phyloP scores from a whole-genome alignment of 2,797 vertebrate species.

The Argentina silus region DNA sequence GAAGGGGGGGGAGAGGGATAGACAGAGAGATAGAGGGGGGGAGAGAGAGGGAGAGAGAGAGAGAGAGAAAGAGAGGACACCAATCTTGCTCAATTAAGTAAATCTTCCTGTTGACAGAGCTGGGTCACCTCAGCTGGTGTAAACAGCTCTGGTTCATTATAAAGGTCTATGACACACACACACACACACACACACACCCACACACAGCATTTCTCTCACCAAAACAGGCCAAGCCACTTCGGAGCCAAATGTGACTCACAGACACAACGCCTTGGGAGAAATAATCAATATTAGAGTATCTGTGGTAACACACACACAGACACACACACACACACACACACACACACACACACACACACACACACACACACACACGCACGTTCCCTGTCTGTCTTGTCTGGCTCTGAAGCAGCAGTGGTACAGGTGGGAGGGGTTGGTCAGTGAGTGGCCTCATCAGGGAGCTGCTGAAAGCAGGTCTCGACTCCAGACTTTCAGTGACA shows the following conservation, averaged over 20 bases:
- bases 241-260: slow-evolving; percentile 5
- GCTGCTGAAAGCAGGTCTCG: background rate
- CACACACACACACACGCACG: background rate
- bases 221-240: background rate
- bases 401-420: too few species aligned
- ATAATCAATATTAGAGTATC: background rate
- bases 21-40: background rate
- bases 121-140: slow-evolving; percentile 32
- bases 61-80: slow-evolving; percentile 6
- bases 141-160: slow-evolving; percentile 31
- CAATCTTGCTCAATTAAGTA: slow-evolving; percentile 29
- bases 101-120: slow-evolving; percentile 33
- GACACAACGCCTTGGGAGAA: background rate
- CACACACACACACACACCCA: background rate
- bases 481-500: background rate
- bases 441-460: background rate
- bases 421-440: too few species aligned
- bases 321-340: slow-evolving; percentile 5
- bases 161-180: slow-evolving; percentile 10
- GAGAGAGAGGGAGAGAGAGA: background rate
- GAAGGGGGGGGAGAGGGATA: background rate
- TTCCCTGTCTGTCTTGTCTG: too few species aligned
- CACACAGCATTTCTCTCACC: background rate
- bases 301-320: background rate
- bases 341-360: slow-evolving; percentile 8